Evolutionary conservation across 2,888 invertebrate genomes (phyloP), one percentile per base, ranked within the genome.

Genomic region (Xylocampa areola): DNA sequence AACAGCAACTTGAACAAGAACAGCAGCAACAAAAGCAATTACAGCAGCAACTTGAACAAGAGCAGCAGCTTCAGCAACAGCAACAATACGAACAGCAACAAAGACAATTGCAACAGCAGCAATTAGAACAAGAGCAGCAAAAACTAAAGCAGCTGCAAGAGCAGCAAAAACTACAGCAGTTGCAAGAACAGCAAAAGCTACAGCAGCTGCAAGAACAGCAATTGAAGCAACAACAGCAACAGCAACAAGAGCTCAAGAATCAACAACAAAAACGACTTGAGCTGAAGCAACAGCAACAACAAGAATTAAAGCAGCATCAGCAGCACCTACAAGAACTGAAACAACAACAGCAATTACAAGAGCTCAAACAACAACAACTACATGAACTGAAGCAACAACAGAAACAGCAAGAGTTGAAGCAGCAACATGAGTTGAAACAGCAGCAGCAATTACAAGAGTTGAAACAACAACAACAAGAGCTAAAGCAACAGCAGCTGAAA

Each of bases 71-170:
- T 13, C 58, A 58, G 5, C 50, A 58, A 4, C 44, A 50, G 17
- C 21, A 32, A 8, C 25, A 65, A 37, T 39, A 60, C 36, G 35
- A 45, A 7, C 60, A 66, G n/a, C 66, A 60, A 25, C 47, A 57
- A 13, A 59, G 52, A 27, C 45, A 55, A 14, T 27, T 51, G 6
- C 53, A 40, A 17, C 40, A 50, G 14, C 10, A 19, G 6, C 41
- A 62, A 27, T n/a, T 66, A 13, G 48, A 57, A 41, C 32, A 64
- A 37, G 32, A 14, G 10, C 39, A 52, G 1, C 47, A 48, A 27
- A 32, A 21, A 11, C 44, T 27, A 4, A 19, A 16, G 13, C 33
- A 30, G 17, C 21, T 4, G 3, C 35, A 51, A 14, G 32, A 27
- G 6, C 4, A 23, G 13, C 17, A 50, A 14, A 43, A 43, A 21